phyloP scores from a whole-genome alignment of 2,797 vertebrate species.

The Oceanodroma leucorhoa region DNA sequence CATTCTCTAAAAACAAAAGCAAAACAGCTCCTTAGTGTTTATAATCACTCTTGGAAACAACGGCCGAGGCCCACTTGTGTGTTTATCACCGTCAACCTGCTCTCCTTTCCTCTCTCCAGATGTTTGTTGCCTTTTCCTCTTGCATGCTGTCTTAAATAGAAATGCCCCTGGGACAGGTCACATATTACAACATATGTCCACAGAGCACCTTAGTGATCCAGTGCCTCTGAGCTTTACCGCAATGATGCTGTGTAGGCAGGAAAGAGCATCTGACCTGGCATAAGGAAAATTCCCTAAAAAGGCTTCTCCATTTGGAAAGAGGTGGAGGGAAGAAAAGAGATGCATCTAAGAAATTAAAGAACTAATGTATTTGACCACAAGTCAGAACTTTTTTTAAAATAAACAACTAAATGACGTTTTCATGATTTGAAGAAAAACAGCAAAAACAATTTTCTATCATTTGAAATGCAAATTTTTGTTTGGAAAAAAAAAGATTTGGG shows the following conservation, averaged over 20 bases:
- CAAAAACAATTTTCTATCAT: background rate
- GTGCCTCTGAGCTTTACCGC: background rate
- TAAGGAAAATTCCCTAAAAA: background rate
- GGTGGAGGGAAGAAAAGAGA: background rate
- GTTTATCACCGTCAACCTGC: background rate
- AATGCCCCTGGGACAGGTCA: background rate
- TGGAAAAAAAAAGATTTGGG: background rate
- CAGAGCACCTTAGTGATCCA: background rate
- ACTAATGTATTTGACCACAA: background rate
- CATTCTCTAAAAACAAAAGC: background rate
- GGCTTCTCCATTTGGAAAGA: background rate
- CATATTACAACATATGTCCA: rapidly evolving
- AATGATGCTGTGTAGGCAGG: background rate
- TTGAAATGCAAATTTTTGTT: background rate
- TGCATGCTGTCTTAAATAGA: background rate
- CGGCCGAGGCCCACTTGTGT: background rate
- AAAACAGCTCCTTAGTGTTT: background rate
- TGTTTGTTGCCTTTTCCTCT: background rate
- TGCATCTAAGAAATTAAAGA: background rate
- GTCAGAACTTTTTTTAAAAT: background rate
- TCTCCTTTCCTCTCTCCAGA: background rate
- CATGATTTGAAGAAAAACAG: background rate
- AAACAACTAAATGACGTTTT: background rate
- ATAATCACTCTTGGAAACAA: background rate
- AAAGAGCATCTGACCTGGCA: background rate